phyloP scores from a whole-genome alignment of 1,140 invertebrate genomes.

The Holotrichia oblita region DNA sequence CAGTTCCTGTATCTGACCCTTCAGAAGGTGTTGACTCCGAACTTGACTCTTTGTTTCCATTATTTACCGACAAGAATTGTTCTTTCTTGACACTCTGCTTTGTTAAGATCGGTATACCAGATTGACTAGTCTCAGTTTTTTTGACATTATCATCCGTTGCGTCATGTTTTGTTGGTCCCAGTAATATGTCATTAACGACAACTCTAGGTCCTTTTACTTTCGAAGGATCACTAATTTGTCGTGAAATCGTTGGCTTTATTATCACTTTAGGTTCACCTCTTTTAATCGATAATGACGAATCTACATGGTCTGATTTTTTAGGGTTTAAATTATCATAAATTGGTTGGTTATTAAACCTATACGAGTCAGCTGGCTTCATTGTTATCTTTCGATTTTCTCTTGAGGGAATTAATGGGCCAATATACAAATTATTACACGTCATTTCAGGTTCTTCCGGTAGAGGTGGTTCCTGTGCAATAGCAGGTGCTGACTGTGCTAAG shows the following conservation, averaged over 20 bases:
- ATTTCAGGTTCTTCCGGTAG: conserved; percentile 60
- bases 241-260: conserved; percentile 55
- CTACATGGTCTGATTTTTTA: conserved; percentile 49
- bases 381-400: conserved; percentile 44
- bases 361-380: conserved; percentile 40
- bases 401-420: conserved; percentile 65
- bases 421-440: conserved; percentile 64
- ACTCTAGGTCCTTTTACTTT: conserved; percentile 51
- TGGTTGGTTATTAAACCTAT: conserved; percentile 48
- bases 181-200: conserved; percentile 51
- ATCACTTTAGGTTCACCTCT: conserved; percentile 57
- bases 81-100: conserved; percentile 33
- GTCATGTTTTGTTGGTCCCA: conserved; percentile 41
- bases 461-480: conserved; percentile 61
- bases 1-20: conserved; percentile 59
- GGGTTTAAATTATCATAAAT: conserved; percentile 53
- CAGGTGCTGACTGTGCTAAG: conserved; percentile 57
- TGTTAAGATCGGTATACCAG: conserved; percentile 23
- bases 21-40: conserved; percentile 57
- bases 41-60: conserved; percentile 51
- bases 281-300: conserved; percentile 52
- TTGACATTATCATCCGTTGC: conserved; percentile 24
- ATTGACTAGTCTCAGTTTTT: conserved; percentile 22
- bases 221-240: conserved; percentile 45
- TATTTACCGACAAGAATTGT: conserved; percentile 30